These are phyloP conservation scores for Atrichornis clamosus DNA, from an alignment of 2,113 vertebrate species.

Conservation along the genomic window DNA sequence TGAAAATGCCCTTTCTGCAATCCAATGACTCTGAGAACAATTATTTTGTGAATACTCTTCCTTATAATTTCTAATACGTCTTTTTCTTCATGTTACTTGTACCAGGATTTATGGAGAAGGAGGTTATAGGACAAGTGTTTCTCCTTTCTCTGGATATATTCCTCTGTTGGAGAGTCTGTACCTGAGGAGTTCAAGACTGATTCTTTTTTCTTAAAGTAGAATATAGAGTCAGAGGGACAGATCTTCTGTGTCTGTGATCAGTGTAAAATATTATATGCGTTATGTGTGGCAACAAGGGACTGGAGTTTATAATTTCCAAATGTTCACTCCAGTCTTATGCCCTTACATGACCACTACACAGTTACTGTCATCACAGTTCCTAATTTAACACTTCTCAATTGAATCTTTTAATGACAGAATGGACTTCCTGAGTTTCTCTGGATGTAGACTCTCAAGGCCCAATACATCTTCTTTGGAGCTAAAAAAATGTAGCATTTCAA, in stretches of 20 bases:
- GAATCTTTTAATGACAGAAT: background rate
- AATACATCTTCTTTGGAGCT: background rate
- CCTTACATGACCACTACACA: background rate
- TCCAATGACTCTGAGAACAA: background rate
- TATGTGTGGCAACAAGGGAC: background rate
- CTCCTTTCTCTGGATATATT: background rate
- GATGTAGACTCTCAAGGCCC: background rate
- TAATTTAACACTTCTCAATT: background rate
- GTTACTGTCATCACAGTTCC: background rate
- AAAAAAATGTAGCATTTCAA: background rate
- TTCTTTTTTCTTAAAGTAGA: background rate
- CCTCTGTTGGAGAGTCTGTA: background rate
- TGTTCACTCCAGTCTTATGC: background rate
- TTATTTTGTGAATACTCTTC: background rate
- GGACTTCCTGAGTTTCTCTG: background rate
- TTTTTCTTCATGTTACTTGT: background rate
- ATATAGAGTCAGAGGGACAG: background rate
- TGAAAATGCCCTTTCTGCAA: background rate
- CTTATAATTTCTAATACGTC: background rate
- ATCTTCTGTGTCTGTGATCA: background rate
- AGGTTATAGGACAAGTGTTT: background rate
- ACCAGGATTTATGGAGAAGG: background rate
- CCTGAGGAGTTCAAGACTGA: background rate
- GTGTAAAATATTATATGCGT: background rate
- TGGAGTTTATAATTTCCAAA: background rate